Evolutionary conservation across 2,888 invertebrate genomes (phyloP), one percentile per base, ranked within the genome.

Genomic region (Lissonota sp.): DNA sequence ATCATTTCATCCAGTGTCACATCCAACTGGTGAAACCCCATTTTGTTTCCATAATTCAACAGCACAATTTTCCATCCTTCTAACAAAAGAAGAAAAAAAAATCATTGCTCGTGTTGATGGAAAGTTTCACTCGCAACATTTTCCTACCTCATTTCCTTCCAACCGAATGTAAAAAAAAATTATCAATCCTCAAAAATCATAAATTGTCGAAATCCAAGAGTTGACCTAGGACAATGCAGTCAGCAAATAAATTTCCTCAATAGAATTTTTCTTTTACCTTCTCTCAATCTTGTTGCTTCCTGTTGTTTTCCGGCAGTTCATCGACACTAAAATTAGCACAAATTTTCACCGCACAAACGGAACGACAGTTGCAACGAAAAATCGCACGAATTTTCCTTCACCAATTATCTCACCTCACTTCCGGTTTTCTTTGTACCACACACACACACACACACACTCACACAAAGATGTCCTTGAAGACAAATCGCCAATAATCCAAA

Each of bases 241-340:
- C 1, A 51, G 1, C 1, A 57, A 4, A 7, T 0, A 57, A 57
- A 57, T 7, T 26, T 16, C 26, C 55, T 57, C 5, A 4, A 12
- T 8, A 57, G 5, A 37, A 57, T 37, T 37, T 57, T 4, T 37
- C 0, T 44, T 70, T 70, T 70, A 70, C 70, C 70, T 70, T 60
- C 39, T 10, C 46, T 60, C 46, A 14, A 46, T 37, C 57, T 55
- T 37, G 8, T 44, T 46, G 8, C 51, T 6, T 14, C 46, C 10
- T 42, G 37, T 14, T 42, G 26, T 51, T 12, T 63, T 55, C 46
- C 57, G 55, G 64, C 73, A 73, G 64, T 63, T 55, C 63, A 7
- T 26, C 8, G 26, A 57, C 1, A 26, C 6, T 40, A 55, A 37
- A 53, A 42, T 14, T 1, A 10, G 8, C 7, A 26, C 64, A 55